Evolutionary conservation across 2,797 vertebrate genomes (phyloP).

Genomic region (Lacerta bilineata): DNA sequence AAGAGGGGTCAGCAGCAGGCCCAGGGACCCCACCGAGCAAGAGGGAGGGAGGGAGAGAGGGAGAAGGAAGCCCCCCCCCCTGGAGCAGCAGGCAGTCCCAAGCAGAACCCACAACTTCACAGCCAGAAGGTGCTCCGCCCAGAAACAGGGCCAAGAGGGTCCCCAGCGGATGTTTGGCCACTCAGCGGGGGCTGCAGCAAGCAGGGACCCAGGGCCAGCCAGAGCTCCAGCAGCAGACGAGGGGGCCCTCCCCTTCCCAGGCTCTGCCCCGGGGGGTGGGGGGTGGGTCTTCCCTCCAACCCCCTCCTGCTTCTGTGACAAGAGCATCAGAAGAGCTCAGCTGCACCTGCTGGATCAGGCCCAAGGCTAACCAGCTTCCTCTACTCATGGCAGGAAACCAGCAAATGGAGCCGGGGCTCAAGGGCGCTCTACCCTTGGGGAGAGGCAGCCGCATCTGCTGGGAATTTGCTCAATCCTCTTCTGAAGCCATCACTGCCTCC

Average conservation of each 20-base stretch:
- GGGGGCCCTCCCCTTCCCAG: background rate
- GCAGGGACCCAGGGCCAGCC: background rate
- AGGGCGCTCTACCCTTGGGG: too few relatives aligned
- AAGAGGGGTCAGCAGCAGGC: constrained; percentile 28
- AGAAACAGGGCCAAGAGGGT: background rate
- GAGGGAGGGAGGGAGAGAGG: constrained; percentile 26
- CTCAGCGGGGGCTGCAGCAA: background rate
- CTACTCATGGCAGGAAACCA: too few relatives aligned
- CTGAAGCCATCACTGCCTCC: too few relatives aligned
- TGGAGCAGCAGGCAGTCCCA: rapidly evolving
- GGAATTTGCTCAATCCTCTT: background rate
- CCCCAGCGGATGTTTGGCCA: too few relatives aligned
- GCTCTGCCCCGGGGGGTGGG: background rate
- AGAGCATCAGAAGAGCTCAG: too few relatives aligned
- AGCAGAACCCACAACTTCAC: rapidly evolving
- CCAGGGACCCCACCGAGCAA: rapidly evolving
- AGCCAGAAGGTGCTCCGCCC: background rate
- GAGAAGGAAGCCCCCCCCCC: background rate
- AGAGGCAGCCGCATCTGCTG: too few relatives aligned
- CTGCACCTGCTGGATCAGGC: too few relatives aligned
- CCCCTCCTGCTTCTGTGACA: background rate
- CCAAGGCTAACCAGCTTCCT: too few relatives aligned
- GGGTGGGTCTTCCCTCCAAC: background rate
- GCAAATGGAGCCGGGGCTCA: too few relatives aligned
- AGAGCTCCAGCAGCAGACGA: too few relatives aligned